Base-by-base conservation (phyloP, 2,113 vertebrate species). In the Nothobranchius kuhntae region DNA sequence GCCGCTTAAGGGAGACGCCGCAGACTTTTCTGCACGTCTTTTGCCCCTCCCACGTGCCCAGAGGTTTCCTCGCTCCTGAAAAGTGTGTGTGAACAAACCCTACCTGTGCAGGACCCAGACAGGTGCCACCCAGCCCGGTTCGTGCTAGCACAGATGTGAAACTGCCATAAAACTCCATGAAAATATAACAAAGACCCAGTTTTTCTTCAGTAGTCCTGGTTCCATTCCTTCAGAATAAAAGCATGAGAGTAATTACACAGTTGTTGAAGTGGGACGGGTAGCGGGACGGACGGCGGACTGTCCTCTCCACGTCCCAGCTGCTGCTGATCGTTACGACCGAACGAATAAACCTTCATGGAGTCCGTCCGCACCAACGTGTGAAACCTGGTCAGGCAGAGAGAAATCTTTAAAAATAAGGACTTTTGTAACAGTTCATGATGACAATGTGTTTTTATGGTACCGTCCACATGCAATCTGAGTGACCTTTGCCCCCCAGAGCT, bases 391-490 rank as follows among this genome's bases (percentile, higher is more conserved):
- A 30, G 4, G 30, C 30, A 4, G 30, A 30, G 30, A 30, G 30
- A 45, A 7, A 7, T 40, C 44, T 48, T 48, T 30, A 53, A 53
- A 13, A 14, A 7, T 53, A 53, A 30, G 30, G 4, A 30, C 30
- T 3, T 30, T 30, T 30, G 2, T 30, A 30, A 30, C 30, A 4
- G 30, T 30, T 30, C 4, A 30, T 30, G 30, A 30, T 30, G 30
- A 30, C 30, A 3, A 30, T 3, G 4, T 30, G 30, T 17, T 7
- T 42, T 11, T 65, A 11, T 42, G 8, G 13, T 81, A 97, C 96
- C 95, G 94, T 74, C 96, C 96, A 90, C 96, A 98, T 63, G 94
- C 91, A 68, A 95, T 92, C 13, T 95, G 91, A 0, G 92, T 94
- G 55, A 95, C 95, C 65, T 86, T 84, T 92, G 86, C 13, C 81